Conservation (phyloP, 2,797 vertebrate species). For the Squalus acanthias region DNA sequence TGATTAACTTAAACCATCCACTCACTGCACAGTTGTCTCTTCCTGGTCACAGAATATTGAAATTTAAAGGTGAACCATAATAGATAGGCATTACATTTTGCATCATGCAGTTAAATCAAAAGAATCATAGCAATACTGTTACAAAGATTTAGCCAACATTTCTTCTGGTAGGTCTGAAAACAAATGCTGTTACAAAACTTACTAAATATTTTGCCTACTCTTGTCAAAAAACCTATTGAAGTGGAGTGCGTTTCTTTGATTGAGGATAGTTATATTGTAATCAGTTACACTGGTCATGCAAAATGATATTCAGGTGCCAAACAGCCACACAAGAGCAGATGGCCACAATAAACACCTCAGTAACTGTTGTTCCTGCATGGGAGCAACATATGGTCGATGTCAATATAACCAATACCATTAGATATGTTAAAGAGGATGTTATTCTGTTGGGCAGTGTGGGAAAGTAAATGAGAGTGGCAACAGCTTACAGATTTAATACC, state of each 20-base stretch:
- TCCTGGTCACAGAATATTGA: background rate
- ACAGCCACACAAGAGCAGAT: background rate
- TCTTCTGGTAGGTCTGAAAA: background rate
- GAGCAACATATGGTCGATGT: background rate
- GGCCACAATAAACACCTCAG: slow-evolving; percentile 17
- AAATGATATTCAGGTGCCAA: background rate
- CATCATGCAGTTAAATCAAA: background rate
- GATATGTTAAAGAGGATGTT: background rate
- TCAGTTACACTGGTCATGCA: too few species aligned
- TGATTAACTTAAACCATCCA: background rate
- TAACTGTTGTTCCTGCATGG: background rate
- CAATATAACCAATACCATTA: background rate
- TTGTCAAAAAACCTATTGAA: background rate
- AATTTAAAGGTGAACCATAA: background rate
- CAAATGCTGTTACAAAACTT: background rate
- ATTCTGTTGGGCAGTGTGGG: background rate
- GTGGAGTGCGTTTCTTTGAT: too few species aligned
- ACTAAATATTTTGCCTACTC: background rate
- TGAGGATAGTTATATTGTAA: too few species aligned
- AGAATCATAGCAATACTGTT: background rate
- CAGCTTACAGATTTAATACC: background rate
- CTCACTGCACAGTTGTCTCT: background rate
- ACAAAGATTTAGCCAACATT: background rate
- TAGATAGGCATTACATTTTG: background rate
- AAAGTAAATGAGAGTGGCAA: background rate